phyloP scores from a whole-genome alignment of 2,113 vertebrate genomes.

The Siniperca chuatsi region DNA sequence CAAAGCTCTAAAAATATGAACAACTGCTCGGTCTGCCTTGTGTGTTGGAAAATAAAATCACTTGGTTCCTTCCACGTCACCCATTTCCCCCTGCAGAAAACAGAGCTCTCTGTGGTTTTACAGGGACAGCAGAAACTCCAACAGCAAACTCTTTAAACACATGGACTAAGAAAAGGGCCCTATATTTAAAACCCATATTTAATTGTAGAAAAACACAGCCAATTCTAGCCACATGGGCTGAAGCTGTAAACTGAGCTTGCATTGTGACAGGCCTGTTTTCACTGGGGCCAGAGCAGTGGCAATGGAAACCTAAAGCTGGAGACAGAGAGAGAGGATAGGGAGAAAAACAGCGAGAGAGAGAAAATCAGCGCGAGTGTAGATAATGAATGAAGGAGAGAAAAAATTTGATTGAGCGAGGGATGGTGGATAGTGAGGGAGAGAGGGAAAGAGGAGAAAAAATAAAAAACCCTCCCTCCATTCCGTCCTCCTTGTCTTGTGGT shows the following conservation, averaged over 20 bases:
- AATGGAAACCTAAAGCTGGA: constrained; percentile 56
- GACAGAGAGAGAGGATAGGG: background rate
- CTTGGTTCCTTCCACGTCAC: constrained; percentile 60
- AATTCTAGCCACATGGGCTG: constrained; percentile 54
- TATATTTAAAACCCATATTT: constrained; percentile 82
- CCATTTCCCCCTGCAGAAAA: constrained; percentile 55
- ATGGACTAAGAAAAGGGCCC: constrained; percentile 60
- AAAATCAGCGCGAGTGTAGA: constrained; percentile 32
- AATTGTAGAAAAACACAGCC: constrained; percentile 78
- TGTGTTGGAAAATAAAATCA: constrained; percentile 68
- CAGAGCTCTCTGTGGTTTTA: constrained; percentile 73
- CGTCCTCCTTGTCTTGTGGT: constrained; percentile 69
- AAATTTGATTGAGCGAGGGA: constrained; percentile 48
- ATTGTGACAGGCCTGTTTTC: constrained; percentile 67
- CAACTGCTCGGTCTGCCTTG: constrained; percentile 39
- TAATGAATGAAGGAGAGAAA: constrained; percentile 61
- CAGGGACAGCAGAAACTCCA: constrained; percentile 45
- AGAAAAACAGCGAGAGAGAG: constrained; percentile 17
- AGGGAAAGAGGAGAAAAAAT: constrained; percentile 11
- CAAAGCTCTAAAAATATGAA: constrained; percentile 69
- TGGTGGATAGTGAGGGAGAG: constrained; percentile 59
- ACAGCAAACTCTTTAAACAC: constrained; percentile 70
- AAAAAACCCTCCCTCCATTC: constrained; percentile 51
- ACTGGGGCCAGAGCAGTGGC: constrained; percentile 55
- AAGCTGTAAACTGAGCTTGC: constrained; percentile 59